Base-by-base conservation (phyloP, 1,140 invertebrate species). In the Amyelois transitella region DNA sequence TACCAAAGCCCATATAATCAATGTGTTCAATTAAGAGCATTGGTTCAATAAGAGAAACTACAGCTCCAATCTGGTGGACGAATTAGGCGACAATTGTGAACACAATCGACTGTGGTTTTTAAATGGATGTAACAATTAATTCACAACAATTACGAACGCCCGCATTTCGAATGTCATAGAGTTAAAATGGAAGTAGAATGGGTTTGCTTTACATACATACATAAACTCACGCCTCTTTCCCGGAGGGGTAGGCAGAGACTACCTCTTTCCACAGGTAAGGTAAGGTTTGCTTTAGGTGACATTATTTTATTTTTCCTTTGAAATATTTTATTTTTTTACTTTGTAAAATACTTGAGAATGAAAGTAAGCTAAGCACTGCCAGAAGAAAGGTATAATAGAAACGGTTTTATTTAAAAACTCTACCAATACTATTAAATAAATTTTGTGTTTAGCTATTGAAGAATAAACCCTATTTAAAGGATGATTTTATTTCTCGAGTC, bases 41-140 rank as follows among this genome's bases (percentile, higher is more conserved):
- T 64, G 62, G 58, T 71, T 73, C 72, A 83, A 76, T 79, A 54
- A 77, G 60, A 76, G 66, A 72, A 74, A 80, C 75, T 73, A 79
- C 69, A 43, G 69, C 72, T 76, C 64, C 74, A 87, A 87, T 85
- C 77, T 69, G 74, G 61, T 57, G 58, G 61, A 66, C 53, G 61
- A 64, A 66, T 72, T 65, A 69, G 69, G 66, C 79, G 75, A 82
- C 81, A 77, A 80, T 81, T 75, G 79, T 74, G 61, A 43, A 68
- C 67, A 79, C 79, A 83, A 80, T 81, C 69, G 66, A 50, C 60
- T 60, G 82, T 82, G 85, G 85, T 83, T 88, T 86, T 86, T 82
- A 81, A 86, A 86, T 82, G 80, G 76, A 82, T 85, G 82, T 84
- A 86, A 88, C 82, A 88, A 88, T 88, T 88, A 88, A 88, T 86